A percentile compares a stretch with the other conserved stretches of the same genome.
Conservation (phyloP, 2,888 invertebrate species). For the Dascillus cervinus region DNA sequence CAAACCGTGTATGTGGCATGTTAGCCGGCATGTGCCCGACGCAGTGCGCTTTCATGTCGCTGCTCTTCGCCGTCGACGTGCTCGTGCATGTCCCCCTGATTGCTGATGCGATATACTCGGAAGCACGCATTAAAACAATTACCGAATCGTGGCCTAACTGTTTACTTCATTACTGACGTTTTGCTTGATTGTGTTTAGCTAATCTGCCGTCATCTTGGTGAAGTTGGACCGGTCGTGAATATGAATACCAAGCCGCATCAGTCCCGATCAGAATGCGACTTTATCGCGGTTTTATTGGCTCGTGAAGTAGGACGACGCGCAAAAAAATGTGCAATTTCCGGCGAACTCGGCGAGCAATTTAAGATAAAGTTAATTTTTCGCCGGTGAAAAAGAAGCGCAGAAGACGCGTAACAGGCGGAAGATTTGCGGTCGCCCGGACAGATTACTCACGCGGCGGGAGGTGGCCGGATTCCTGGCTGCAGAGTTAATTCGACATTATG, state of each 20-base stretch:
- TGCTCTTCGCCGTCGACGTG: conserved; percentile 12
- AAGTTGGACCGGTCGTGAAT: too few species aligned
- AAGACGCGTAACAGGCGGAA: conserved; percentile 20
- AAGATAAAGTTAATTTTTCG: conserved; percentile 28
- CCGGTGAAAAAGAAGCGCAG: conserved; percentile 15
- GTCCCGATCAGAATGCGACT: conserved; percentile 13
- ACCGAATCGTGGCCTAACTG: conserved; percentile 32
- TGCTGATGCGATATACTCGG: conserved; percentile 22
- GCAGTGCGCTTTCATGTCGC: conserved; percentile 14
- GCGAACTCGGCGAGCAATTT: conserved; percentile 22
- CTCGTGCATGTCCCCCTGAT: conserved; percentile 16
- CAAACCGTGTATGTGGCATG: conserved; percentile 15
- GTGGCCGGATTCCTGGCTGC: too few species aligned
- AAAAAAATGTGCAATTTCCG: conserved; percentile 27
- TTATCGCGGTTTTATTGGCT: conserved; percentile 20
- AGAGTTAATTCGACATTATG: too few species aligned
- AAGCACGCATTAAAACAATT: conserved; percentile 38
- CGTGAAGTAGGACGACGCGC: conserved; percentile 20
- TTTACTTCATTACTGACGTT: conserved; percentile 36
- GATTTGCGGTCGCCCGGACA: conserved; percentile 18
- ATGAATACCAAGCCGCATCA: too few species aligned
- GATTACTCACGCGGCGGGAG: conserved; percentile 21
- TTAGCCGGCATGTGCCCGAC: conserved; percentile 13
- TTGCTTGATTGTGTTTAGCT: conserved; percentile 31
- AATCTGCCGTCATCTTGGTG: conserved; percentile 35